Conservation (phyloP, 2,113 vertebrate genomes). For the Recurvirostra avosetta region DNA sequence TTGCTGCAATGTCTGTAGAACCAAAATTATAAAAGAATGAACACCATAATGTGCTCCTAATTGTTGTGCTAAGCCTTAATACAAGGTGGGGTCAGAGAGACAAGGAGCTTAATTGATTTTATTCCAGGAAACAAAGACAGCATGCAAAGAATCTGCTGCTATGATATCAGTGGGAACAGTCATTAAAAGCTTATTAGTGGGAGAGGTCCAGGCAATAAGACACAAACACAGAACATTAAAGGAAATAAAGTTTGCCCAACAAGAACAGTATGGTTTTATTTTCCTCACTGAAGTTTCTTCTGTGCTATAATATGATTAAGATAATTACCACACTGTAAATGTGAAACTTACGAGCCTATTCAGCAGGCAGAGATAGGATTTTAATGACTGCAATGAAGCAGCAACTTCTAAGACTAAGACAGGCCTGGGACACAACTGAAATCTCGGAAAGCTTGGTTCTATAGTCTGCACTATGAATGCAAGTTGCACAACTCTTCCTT, state of each 20-base stretch:
- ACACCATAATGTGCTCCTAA: background rate
- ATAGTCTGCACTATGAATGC: background rate
- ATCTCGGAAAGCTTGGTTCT: background rate
- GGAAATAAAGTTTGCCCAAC: background rate
- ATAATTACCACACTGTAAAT: background rate
- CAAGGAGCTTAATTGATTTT: constrained; percentile 55
- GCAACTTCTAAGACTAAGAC: background rate
- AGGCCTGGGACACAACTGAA: background rate
- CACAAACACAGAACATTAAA: background rate
- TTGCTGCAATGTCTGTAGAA: background rate
- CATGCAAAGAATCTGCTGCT: background rate
- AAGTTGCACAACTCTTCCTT: background rate
- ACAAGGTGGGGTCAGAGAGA: constrained; percentile 18
- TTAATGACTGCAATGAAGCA: background rate
- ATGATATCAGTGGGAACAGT: background rate
- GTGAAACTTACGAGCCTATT: background rate
- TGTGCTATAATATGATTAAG: background rate
- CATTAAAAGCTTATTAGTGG: constrained; percentile 65
- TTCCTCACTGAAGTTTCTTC: background rate
- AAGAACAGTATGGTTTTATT: background rate
- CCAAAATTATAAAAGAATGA: background rate
- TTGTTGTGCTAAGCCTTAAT: constrained; percentile 10
- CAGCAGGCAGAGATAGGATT: background rate
- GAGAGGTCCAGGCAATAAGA: background rate
- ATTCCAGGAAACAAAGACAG: constrained; percentile 30